These are phyloP conservation scores for Laspeyria flexula DNA, from an alignment of 2,888 invertebrate genomes.

Conservation along the genomic window DNA sequence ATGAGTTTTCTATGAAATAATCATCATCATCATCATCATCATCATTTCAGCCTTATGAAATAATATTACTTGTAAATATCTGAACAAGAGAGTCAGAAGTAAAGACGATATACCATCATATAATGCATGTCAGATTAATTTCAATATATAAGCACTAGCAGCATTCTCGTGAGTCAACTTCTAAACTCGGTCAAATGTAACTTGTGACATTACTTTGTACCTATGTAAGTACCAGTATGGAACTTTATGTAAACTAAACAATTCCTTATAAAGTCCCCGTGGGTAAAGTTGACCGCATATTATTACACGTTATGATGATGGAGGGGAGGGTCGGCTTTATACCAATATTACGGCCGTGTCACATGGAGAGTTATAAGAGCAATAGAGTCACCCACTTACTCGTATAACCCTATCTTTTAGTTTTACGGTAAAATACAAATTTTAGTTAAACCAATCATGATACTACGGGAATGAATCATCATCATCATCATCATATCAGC, in stretches of 20 bases:
- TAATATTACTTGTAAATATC: too few relatives aligned
- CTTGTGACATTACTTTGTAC: neutral
- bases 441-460: constrained; percentile 16
- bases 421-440: constrained; percentile 51
- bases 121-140: neutral
- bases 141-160: neutral
- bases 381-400: constrained; percentile 46
- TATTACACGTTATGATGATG: constrained; percentile 59
- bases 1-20: too few relatives aligned
- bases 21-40: too few relatives aligned
- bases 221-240: constrained; percentile 20
- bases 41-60: too few relatives aligned
- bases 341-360: constrained; percentile 55
- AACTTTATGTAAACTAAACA: constrained; percentile 37
- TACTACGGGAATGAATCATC: neutral
- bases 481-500: too few relatives aligned
- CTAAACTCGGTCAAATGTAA: neutral
- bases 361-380: constrained; percentile 56
- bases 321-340: constrained; percentile 57
- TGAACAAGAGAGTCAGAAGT: too few relatives aligned
- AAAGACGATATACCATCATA: too few relatives aligned
- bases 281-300: constrained; percentile 60
- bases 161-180: neutral
- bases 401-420: constrained; percentile 51
- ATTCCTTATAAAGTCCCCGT: constrained; percentile 54